Percentiles rank a stretch among this genome's conserved stretches.
These are phyloP conservation scores for Regulus satrapa DNA, from an alignment of 2,113 vertebrate species.

Conservation along the genomic window DNA sequence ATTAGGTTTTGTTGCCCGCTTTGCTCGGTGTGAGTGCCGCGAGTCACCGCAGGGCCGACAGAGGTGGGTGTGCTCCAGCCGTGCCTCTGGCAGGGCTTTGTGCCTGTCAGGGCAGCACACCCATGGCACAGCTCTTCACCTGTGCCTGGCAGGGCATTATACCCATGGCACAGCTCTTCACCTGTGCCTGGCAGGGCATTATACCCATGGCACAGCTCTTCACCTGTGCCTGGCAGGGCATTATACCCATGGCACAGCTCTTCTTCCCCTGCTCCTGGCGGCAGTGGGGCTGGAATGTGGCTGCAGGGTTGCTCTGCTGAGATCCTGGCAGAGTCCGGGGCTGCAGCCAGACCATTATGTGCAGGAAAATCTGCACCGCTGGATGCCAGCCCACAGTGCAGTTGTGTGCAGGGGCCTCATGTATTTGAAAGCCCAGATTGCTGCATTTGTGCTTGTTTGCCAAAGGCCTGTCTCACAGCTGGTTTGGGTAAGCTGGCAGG, in stretches of 20 bases:
- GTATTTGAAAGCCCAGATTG: background rate
- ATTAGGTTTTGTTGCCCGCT: rapidly evolving
- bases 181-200: no score
- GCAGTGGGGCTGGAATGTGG: background rate
- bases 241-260: background rate
- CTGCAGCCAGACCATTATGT: rapidly evolving
- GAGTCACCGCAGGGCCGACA: rapidly evolving
- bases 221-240: no score
- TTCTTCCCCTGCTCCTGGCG: background rate
- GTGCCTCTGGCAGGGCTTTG: background rate
- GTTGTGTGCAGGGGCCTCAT: background rate
- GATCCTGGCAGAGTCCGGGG: background rate
- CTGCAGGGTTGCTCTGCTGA: background rate
- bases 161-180: no score
- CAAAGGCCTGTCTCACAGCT: background rate
- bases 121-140: no score
- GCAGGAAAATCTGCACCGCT: background rate
- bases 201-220: background rate
- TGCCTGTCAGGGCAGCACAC: background rate
- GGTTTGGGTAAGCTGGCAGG: background rate
- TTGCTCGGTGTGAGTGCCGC: rapidly evolving
- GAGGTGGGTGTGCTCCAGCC: background rate
- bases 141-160: background rate
- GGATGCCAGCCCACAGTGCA: rapidly evolving
- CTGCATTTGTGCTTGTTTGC: background rate